Evolutionary conservation across 2,888 invertebrate genomes (phyloP), one percentile per base, ranked within the genome.

Genomic region (Pediacus dermestoides): DNA sequence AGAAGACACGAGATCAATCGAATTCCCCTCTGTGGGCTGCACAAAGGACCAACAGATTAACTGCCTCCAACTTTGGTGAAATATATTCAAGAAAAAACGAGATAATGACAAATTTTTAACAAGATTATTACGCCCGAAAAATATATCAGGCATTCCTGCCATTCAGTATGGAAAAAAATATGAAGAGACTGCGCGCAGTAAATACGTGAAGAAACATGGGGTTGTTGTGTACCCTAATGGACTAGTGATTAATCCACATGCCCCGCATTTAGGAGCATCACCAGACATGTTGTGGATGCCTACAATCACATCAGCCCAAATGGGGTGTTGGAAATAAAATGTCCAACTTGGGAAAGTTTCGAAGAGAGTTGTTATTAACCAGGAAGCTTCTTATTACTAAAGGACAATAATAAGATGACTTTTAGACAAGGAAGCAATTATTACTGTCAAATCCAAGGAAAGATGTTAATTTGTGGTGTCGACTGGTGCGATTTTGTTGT

Each of bases 301-400:
- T n/a, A n/a, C n/a, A 23, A 3, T 6, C 9, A 23, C n/a, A 23
- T 4, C 9, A n/a, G 10, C 9, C 4, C 23, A 3, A 23, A 23
- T 23, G 23, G 23, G 3, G 23, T 23, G 3, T 10, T 23, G 3
- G 23, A 23, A 23, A 23, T 23, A n/a, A 23, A 23, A 23, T 23
- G 23, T 23, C 23, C 23, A 4, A n/a, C 10, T 23, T 23, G 23
- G 23, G 10, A 23, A 4, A 4, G 9, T 7, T 23, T 23, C 3
- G 3, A 23, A 4, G 4, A 23, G 10, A 10, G 23, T 3, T 23
- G 4, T 23, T 3, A 23, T 9, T 9, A n/a, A 7, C n/a, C 23
- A 9, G 23, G 23, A 23, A 6, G 10, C 9, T 23, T 23, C 8
- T 9, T 23, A 9, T 4, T 4, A 23, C 23, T 23, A n/a, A 23